These are phyloP conservation scores for Pseudoips prasinana DNA, from an alignment of 2,888 invertebrate genomes.

Conservation along the genomic window DNA sequence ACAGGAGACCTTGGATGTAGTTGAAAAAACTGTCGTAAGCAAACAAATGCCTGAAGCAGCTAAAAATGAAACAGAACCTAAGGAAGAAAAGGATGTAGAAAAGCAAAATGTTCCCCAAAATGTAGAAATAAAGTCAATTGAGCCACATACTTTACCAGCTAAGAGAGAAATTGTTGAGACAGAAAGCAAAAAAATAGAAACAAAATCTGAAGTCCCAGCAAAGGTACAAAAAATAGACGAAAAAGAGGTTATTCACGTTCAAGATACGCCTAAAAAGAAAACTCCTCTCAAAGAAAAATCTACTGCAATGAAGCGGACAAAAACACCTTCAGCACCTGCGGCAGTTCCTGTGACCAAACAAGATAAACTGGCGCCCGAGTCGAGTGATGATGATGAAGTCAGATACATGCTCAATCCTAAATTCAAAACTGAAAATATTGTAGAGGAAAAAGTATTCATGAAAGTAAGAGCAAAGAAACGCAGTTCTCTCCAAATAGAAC, in stretches of 20 bases:
- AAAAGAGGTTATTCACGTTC: conserved; percentile 27
- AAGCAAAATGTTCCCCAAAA: conserved; percentile 11
- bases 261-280: conserved; percentile 55
- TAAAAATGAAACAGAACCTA: not conserved
- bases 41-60: not conserved
- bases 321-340: conserved; percentile 30
- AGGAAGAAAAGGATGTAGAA: conserved; percentile 10
- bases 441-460: conserved; percentile 58
- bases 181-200: conserved; percentile 16
- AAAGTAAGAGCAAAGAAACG: conserved; percentile 65
- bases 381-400: conserved; percentile 68
- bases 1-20: not conserved
- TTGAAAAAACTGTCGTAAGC: not conserved
- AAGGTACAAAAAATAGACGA: conserved; percentile 40
- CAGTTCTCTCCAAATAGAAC: conserved; percentile 65
- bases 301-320: conserved; percentile 50
- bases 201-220: conserved; percentile 26
- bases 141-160: conserved; percentile 20
- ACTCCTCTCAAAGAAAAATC: conserved; percentile 41
- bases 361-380: conserved; percentile 37
- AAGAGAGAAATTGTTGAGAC: conserved; percentile 26
- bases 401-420: conserved; percentile 73
- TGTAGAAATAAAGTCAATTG: conserved; percentile 16
- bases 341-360: conserved; percentile 22
- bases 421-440: conserved; percentile 47